These are phyloP conservation scores for Thecophora atra DNA, from an alignment of 2,888 invertebrate genomes.

Conservation along the genomic window DNA sequence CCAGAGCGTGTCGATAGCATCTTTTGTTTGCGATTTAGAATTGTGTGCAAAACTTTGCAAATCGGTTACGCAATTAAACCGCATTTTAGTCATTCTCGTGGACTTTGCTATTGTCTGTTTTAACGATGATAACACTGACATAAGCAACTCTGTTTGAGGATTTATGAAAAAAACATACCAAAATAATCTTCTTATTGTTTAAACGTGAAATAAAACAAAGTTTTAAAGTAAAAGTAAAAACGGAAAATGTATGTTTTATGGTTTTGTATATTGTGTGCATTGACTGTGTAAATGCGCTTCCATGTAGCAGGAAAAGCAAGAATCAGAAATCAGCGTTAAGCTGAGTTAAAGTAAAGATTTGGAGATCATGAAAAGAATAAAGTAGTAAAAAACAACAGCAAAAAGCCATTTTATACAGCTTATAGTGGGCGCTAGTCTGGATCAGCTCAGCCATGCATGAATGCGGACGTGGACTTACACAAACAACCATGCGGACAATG, in stretches of 20 bases:
- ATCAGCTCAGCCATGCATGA: neutral
- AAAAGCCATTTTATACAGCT: slow-evolving; percentile 9
- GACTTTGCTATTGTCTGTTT: neutral
- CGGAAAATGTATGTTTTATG: neutral
- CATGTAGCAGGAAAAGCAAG: neutral
- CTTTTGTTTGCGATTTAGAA: neutral
- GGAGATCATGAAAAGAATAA: slow-evolving; percentile 16
- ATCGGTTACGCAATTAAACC: neutral
- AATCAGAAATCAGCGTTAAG: slow-evolving; percentile 14
- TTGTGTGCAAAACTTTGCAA: neutral
- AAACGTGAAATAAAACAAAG: neutral
- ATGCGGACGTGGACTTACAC: neutral
- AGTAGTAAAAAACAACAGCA: neutral
- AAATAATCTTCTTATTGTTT: neutral
- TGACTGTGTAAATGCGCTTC: neutral
- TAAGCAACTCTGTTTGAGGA: neutral
- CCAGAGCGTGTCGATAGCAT: neutral
- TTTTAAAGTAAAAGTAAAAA: neutral
- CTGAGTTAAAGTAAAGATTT: slow-evolving; percentile 24
- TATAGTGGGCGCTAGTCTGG: neutral
- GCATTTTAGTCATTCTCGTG: neutral
- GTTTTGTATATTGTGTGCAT: neutral
- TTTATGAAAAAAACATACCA: neutral
- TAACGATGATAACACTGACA: too few relatives aligned
- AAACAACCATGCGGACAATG: neutral